Conservation (phyloP, 2,888 invertebrate genomes). For the Dioctria linearis region DNA sequence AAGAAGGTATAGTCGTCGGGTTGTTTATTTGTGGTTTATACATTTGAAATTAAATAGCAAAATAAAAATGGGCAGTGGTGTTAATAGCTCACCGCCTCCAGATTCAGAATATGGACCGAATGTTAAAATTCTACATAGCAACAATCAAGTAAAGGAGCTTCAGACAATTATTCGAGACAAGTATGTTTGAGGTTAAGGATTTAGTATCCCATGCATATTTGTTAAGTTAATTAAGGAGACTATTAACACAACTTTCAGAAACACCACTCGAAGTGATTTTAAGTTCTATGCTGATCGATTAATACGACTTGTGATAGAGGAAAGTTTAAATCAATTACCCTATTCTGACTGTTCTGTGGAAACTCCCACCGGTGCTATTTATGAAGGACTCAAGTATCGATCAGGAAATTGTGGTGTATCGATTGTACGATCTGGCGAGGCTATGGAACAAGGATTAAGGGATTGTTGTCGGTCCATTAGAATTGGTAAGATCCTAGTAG, state of each 20-base stretch:
- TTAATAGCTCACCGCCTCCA: conserved; percentile 22
- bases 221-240: no score
- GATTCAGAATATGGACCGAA: conserved; percentile 66
- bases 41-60: neutral
- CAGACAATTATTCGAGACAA: conserved; percentile 91
- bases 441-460: conserved; percentile 95
- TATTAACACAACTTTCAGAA: conserved; percentile 75
- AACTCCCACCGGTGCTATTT: conserved; percentile 90
- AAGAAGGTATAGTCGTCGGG: no score
- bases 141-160: conserved; percentile 75
- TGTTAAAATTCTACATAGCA: conserved; percentile 67
- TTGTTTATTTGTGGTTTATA: no score
- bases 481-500: conserved; percentile 98
- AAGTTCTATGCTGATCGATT: conserved; percentile 98
- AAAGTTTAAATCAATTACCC: conserved; percentile 96
- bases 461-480: conserved; percentile 99
- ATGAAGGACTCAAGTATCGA: conserved; percentile 94
- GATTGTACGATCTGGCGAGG: conserved; percentile 93
- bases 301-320: conserved; percentile 97
- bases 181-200: conserved; percentile 69
- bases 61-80: conserved; percentile 52
- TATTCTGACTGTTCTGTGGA: conserved; percentile 91
- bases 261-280: conserved; percentile 94
- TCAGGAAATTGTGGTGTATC: conserved; percentile 99
- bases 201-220: neutral